Evolutionary conservation across 2,888 invertebrate genomes (phyloP), one percentile per base, ranked within the genome.

Genomic region (Aradus depressus): DNA sequence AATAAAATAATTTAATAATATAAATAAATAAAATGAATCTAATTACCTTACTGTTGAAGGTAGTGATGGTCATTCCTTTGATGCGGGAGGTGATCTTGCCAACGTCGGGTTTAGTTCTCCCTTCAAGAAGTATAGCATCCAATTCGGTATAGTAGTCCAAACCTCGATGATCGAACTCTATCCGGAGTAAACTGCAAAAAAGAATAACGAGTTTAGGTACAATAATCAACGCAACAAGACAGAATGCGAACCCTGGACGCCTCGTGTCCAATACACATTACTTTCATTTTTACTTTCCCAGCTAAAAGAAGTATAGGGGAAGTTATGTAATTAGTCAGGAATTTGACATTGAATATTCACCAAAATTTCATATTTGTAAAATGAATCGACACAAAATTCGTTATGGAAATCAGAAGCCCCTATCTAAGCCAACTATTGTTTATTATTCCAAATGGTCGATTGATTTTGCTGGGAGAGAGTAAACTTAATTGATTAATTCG

Each of bases 61-160:
- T 49, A 31, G 51, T 45, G 6, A 56, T 53, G 23, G 51, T 56
- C 23, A 56, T 28, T 19, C 50, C 50, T 53, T 53, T 53, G 18
- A 56, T 48, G 34, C 53, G 53, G 5, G 53, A 47, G 12, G 53
- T 50, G 21, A 56, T 56, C 23, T 53, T 48, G 10, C 53, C 34
- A 38, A 51, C 50, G 35, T 56, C 53, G 12, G 35, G 34, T 45
- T 52, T 39, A n/a, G 32, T 25, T 6, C 48, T 39, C 0, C 92
- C 92, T 59, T 79, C 79, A 28, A 92, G 69, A 56, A 84, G 68
- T 2, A 93, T 80, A 14, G 87, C 89, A 71, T 93, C 92, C 45
- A 93, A 69, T 64, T 89, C 86, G 12, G 88, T 86, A 65, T 91
- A 91, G 66, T 92, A 91, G 35, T 84, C 79, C 45, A 89, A 72